These are phyloP conservation scores for Trichopria drosophilae DNA, from an alignment of 2,888 invertebrate genomes.

Conservation along the genomic window DNA sequence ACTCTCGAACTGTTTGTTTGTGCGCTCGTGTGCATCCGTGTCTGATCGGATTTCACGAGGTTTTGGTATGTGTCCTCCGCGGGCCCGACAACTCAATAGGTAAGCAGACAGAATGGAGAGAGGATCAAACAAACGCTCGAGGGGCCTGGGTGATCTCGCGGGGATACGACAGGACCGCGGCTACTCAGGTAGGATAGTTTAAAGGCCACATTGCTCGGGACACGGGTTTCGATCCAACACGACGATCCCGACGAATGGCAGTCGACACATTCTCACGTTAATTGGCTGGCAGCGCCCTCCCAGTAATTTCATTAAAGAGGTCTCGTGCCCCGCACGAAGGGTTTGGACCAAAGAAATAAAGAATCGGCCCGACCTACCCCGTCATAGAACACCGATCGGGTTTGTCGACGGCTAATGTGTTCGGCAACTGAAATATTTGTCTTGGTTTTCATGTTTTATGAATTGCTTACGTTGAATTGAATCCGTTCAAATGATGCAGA, in stretches of 20 bases:
- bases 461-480: no score
- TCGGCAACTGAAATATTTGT: no score
- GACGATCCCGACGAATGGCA: slow-evolving; percentile 38
- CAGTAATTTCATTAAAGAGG: slow-evolving; percentile 55
- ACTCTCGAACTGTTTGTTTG: slow-evolving; percentile 54
- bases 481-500: no score
- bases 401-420: no score
- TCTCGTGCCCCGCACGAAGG: slow-evolving; percentile 47
- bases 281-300: slow-evolving; percentile 53
- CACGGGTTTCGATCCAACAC: slow-evolving; percentile 40
- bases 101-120: slow-evolving; percentile 22
- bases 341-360: no score
- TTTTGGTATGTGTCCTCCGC: slow-evolving; percentile 48
- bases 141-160: slow-evolving; percentile 10
- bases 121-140: slow-evolving; percentile 9
- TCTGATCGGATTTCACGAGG: slow-evolving; percentile 56
- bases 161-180: slow-evolving; percentile 1
- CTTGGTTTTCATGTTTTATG: no score
- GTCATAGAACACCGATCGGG: no score
- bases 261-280: slow-evolving; percentile 52
- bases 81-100: slow-evolving; percentile 54
- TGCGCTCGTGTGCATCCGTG: slow-evolving; percentile 53
- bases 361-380: no score
- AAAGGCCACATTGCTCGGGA: slow-evolving; percentile 23
- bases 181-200: slow-evolving; percentile 30